Percentiles rank a stretch among this genome's conserved stretches.
Conservation (phyloP, 2,797 vertebrate genomes). For the Coracias cyanogaster region DNA sequence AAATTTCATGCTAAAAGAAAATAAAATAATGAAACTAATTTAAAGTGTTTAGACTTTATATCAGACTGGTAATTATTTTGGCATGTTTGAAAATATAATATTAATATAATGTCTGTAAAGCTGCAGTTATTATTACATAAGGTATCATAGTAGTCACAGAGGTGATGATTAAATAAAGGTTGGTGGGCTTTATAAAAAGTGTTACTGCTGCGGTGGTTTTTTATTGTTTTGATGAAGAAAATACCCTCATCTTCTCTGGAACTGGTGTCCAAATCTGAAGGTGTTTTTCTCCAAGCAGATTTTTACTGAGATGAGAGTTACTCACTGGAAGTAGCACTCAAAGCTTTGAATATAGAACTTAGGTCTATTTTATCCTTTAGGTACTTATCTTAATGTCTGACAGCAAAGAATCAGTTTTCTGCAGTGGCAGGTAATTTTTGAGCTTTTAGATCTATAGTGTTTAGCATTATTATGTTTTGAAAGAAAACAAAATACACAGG, state of each 20-base stretch:
- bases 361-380: not conserved
- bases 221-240: not conserved
- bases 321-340: not conserved
- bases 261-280: not conserved
- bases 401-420: not conserved
- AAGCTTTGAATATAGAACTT: not conserved
- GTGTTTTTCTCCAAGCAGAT: not conserved
- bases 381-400: not conserved
- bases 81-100: conserved; percentile 22
- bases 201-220: not conserved
- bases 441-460: not conserved
- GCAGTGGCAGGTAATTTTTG: not conserved
- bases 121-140: conserved; percentile 9
- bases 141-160: not conserved
- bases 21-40: not conserved
- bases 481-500: not conserved
- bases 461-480: not conserved
- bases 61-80: conserved; percentile 33
- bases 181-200: not conserved
- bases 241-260: not conserved
- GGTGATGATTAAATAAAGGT: not conserved
- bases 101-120: conserved; percentile 36
- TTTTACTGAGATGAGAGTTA: not conserved
- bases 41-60: conserved; percentile 24
- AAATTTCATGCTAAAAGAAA: conserved; percentile 35